These are phyloP conservation scores for Sebastes nivosus DNA, from an alignment of 2,797 vertebrate species.

Conservation along the genomic window DNA sequence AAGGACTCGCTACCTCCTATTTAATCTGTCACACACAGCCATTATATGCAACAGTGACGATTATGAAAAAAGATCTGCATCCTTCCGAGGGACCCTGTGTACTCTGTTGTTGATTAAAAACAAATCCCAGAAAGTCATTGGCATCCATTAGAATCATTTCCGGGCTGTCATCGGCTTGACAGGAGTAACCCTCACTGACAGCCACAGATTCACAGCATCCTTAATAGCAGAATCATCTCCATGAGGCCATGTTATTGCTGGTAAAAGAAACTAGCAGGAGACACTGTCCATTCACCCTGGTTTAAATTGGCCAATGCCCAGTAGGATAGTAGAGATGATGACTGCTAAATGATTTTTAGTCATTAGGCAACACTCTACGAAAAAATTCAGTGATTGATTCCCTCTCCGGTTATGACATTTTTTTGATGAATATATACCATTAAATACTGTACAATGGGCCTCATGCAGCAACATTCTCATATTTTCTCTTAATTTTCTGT, in stretches of 20 bases:
- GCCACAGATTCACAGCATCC: constrained; percentile 11
- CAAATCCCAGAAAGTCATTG: constrained; percentile 62
- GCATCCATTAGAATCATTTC: constrained; percentile 58
- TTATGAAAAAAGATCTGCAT: constrained; percentile 49
- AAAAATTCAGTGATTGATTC: background rate
- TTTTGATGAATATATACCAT: background rate
- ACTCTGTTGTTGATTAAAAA: constrained; percentile 67
- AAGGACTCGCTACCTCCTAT: constrained; percentile 48
- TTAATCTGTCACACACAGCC: constrained; percentile 70
- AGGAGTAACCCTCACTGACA: constrained; percentile 9
- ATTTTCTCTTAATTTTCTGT: too few species aligned
- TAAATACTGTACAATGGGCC: background rate
- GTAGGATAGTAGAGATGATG: background rate
- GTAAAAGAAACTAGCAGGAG: background rate
- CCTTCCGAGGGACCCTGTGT: constrained; percentile 35
- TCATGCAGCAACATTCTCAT: background rate
- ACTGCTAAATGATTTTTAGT: background rate
- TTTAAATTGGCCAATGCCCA: background rate
- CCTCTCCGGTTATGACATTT: background rate
- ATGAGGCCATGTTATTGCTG: background rate
- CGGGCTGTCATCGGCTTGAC: constrained; percentile 24
- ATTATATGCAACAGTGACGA: constrained; percentile 60
- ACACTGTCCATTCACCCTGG: background rate
- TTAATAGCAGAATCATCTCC: constrained; percentile 19
- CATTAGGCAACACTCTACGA: background rate